phyloP scores from a whole-genome alignment of 2,888 invertebrate species.

The Branchipolynoe longqiensis region DNA sequence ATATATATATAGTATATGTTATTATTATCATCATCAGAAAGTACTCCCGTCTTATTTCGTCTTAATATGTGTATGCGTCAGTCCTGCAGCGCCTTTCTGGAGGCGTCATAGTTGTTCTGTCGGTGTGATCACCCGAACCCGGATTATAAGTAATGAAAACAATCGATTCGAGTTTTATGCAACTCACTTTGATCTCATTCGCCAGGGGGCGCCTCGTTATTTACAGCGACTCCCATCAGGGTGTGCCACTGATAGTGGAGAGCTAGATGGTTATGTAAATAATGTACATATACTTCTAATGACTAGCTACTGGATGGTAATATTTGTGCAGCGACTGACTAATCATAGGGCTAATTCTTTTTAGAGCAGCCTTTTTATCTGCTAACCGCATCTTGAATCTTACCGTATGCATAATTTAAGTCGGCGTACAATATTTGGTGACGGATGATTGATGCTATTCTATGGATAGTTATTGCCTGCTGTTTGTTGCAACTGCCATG shows the following conservation, averaged over 20 bases:
- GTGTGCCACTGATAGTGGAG: not conserved
- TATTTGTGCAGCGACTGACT: not conserved
- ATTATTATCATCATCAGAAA: no score
- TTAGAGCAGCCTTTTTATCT: slow-evolving; percentile 5
- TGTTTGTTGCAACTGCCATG: slow-evolving; percentile 49
- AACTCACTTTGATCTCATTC: slow-evolving; percentile 24
- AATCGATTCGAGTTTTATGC: no score
- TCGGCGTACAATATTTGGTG: not conserved
- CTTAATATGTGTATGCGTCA: no score
- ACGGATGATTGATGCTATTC: not conserved
- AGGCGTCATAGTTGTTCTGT: no score
- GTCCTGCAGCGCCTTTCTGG: no score
- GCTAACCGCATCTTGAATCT: not conserved
- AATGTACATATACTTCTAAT: slow-evolving; percentile 39
- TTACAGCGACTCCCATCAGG: not conserved
- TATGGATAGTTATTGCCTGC: no score
- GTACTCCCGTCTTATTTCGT: no score
- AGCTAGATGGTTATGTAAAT: slow-evolving; percentile 15
- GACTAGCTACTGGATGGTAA: slow-evolving; percentile 7
- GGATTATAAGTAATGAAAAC: no score
- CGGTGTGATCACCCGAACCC: no score
- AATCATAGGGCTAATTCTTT: slow-evolving; percentile 17
- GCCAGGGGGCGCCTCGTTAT: slow-evolving; percentile 12
- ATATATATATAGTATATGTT: no score
- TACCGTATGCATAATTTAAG: not conserved